A percentile compares a stretch with the other conserved stretches of the same genome.
These are phyloP conservation scores for Hydrotaea cyrtoneurina DNA, from an alignment of 2,888 invertebrate species.

Conservation along the genomic window DNA sequence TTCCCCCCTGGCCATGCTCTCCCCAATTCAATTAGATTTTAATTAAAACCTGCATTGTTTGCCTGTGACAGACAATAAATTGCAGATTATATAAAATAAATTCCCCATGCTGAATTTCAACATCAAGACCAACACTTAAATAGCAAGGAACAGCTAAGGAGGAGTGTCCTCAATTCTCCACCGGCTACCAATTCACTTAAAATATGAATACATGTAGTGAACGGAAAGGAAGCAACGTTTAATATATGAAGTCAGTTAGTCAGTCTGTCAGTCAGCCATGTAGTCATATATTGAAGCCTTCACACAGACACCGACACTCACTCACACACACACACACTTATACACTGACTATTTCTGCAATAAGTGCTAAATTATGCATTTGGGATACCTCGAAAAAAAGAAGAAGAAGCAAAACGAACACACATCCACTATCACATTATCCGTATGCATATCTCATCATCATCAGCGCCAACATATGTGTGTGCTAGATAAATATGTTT, in stretches of 20 bases:
- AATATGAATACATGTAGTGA: constrained; percentile 36
- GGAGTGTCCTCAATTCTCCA: constrained; percentile 51
- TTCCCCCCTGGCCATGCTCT: too few relatives aligned
- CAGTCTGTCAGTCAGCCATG: neutral
- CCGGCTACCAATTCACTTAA: constrained; percentile 50
- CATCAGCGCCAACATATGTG: constrained; percentile 27
- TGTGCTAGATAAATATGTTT: constrained; percentile 24
- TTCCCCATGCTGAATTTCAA: neutral
- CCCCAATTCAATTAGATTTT: neutral
- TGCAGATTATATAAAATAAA: neutral
- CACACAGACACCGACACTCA: neutral
- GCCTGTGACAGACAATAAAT: constrained; percentile 22
- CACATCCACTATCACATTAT: constrained; percentile 18
- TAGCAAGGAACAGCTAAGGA: constrained; percentile 18
- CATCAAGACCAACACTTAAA: constrained; percentile 12
- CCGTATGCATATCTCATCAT: constrained; percentile 50
- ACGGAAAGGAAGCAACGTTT: neutral
- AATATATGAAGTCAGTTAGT: constrained; percentile 2
- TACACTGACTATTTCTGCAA: constrained; percentile 19
- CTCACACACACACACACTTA: too few relatives aligned
- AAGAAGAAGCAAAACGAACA: constrained; percentile 2
- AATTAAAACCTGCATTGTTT: constrained; percentile 15
- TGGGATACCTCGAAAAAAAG: constrained; percentile 49
- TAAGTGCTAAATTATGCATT: constrained; percentile 65
- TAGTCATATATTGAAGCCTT: constrained; percentile 29